Evolutionary conservation across 2,888 invertebrate species (phyloP).

Genomic region (Himalopsyche tibetana): DNA sequence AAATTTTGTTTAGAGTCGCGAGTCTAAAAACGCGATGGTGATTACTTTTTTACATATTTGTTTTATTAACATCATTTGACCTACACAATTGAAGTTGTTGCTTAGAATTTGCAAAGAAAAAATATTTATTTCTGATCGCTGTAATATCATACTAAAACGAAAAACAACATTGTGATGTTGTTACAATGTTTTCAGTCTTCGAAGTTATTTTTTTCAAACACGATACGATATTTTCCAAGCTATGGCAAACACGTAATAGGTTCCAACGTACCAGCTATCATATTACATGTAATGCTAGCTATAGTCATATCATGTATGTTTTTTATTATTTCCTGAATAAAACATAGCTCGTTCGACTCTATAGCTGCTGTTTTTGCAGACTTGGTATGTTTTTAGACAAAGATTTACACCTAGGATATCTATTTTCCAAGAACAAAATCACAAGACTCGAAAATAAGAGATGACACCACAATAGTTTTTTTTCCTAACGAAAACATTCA

Average conservation of each 20-base stretch:
- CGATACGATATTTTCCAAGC: constrained; percentile 36
- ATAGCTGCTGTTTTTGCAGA: constrained; percentile 13
- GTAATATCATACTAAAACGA: constrained; percentile 12
- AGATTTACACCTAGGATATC: constrained; percentile 37
- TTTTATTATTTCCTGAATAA: constrained; percentile 50
- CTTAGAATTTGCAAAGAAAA: neutral
- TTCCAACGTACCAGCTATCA: constrained; percentile 41
- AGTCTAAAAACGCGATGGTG: too few species aligned
- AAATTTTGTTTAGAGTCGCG: too few species aligned
- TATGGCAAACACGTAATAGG: constrained; percentile 39
- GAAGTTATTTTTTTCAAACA: constrained; percentile 31
- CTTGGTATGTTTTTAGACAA: constrained; percentile 35
- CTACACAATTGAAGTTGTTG: neutral
- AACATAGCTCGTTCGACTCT: constrained; percentile 39
- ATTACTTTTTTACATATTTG: too few species aligned
- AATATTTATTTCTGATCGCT: neutral
- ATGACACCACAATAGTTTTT: constrained; percentile 5
- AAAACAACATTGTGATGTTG: constrained; percentile 21
- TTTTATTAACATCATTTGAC: neutral
- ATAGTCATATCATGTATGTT: constrained; percentile 42
- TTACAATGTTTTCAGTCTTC: constrained; percentile 22
- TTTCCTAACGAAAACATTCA: neutral
- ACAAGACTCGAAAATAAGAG: neutral
- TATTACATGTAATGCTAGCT: constrained; percentile 36
- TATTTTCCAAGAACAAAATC: constrained; percentile 15